Evolutionary conservation across 1,140 invertebrate species (phyloP).

Genomic region (Drosophila truncata): DNA sequence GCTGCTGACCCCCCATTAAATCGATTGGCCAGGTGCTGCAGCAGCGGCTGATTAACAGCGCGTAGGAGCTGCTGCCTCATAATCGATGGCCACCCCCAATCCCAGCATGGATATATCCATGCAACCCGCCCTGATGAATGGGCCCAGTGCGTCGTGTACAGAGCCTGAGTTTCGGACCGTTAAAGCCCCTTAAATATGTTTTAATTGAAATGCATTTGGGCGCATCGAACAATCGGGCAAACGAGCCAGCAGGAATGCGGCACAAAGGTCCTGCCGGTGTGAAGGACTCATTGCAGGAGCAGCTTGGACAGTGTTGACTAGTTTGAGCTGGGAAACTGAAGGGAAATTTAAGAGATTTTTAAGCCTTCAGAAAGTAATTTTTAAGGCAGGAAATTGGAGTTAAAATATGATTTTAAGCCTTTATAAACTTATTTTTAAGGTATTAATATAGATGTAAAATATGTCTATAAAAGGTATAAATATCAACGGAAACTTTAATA

Average conservation of each 20-base stretch:
- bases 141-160: conserved; percentile 31
- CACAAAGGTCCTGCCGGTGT: conserved; percentile 23
- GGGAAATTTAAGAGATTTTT: no score
- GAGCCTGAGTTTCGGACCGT: conserved; percentile 10
- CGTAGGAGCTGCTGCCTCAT: conserved; percentile 41
- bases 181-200: conserved; percentile 71
- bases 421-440: no score
- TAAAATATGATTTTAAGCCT: no score
- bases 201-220: conserved; percentile 82
- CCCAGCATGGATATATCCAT: background rate
- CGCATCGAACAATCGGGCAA: conserved; percentile 52
- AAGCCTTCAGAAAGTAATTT: background rate
- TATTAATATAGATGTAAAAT: no score
- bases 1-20: conserved; percentile 20
- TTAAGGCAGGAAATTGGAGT: background rate
- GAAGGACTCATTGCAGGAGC: conserved; percentile 3
- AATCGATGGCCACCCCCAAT: conserved; percentile 52
- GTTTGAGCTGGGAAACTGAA: background rate
- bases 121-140: conserved; percentile 56
- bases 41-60: conserved; percentile 59
- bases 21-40: conserved; percentile 37
- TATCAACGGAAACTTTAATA: no score
- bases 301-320: conserved; percentile 25
- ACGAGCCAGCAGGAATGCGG: conserved; percentile 34
- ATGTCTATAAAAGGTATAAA: no score